Evolutionary conservation across 2,797 vertebrate genomes (phyloP).

Genomic region (Pristis pectinata): DNA sequence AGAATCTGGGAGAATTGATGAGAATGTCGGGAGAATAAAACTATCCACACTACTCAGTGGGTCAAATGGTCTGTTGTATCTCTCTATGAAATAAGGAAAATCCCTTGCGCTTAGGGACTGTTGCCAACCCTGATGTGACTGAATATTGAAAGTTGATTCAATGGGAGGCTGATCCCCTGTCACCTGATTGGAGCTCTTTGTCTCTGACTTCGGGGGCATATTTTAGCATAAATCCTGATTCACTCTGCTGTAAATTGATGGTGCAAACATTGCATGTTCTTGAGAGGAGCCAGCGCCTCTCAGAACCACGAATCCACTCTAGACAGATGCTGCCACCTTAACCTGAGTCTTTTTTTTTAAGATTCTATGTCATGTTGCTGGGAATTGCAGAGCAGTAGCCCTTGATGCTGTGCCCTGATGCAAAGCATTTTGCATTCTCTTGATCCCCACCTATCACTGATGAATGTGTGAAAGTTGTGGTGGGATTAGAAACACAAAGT

Average conservation of each 20-base stretch:
- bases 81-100: too few species aligned
- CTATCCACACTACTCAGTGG: too few species aligned
- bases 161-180: too few species aligned
- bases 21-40: too few species aligned
- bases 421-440: background rate
- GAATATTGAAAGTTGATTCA: too few species aligned
- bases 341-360: background rate
- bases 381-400: background rate
- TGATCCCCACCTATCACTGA: background rate
- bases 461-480: background rate
- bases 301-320: background rate
- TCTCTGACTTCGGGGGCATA: background rate
- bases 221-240: background rate
- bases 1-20: too few species aligned
- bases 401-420: background rate
- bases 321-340: background rate
- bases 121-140: too few species aligned
- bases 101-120: too few species aligned
- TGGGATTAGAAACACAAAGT: background rate
- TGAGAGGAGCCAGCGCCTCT: background rate
- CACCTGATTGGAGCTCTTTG: too few species aligned
- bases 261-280: background rate
- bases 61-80: too few species aligned
- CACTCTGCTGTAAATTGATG: background rate
- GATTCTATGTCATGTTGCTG: background rate